Percentiles rank a stretch among this genome's conserved stretches.
Conservation (phyloP, 2,113 vertebrate species). For the Macaca mulatta region DNA sequence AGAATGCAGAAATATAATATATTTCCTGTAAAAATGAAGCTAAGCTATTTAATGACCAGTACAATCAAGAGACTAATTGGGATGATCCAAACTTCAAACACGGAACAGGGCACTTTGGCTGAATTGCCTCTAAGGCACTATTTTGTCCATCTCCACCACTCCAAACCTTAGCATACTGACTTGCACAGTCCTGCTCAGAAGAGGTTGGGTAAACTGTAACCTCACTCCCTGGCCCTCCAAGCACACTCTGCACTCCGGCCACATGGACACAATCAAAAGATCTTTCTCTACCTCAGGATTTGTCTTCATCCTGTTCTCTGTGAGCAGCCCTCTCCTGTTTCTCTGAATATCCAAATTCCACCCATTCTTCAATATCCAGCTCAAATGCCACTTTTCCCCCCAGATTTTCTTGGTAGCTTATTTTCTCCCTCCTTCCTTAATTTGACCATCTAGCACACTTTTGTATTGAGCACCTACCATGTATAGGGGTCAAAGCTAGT, state of each 20-base stretch:
- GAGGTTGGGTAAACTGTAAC: no score
- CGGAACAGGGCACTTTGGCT: background rate
- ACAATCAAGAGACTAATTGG: background rate
- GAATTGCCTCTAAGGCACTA: background rate
- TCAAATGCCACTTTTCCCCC: background rate
- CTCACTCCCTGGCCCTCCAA: no score
- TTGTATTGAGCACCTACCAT: background rate
- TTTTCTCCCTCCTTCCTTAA: background rate
- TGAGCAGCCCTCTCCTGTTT: background rate
- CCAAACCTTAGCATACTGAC: background rate
- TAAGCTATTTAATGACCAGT: no score
- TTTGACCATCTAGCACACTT: background rate
- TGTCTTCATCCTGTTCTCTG: background rate
- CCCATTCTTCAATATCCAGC: background rate
- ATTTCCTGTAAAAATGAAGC: background rate
- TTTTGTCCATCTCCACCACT: background rate
- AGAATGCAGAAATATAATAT: background rate
- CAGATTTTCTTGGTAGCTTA: background rate
- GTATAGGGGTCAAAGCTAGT: background rate
- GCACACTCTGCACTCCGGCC: background rate
- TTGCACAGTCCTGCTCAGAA: background rate
- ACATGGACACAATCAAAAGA: background rate
- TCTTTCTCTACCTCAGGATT: background rate
- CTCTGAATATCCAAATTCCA: background rate
- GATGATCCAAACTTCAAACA: background rate